A percentile compares a stretch with the other conserved stretches of the same genome.
These are phyloP conservation scores for Lepus oiostolus DNA, from an alignment of 2,797 vertebrate species.

Conservation along the genomic window DNA sequence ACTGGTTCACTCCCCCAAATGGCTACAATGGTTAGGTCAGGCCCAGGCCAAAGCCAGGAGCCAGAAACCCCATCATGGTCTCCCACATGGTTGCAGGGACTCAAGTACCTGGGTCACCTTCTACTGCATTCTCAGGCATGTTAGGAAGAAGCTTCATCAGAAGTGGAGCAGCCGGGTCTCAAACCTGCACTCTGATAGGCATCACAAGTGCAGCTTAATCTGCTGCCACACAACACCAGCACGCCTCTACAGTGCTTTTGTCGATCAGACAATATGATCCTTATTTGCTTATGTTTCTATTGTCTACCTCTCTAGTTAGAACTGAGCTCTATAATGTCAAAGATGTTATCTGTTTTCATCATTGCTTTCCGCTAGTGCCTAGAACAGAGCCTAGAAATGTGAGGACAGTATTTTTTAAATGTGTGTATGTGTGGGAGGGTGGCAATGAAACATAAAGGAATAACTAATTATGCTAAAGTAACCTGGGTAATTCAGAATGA, in stretches of 20 bases:
- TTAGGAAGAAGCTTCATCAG: too few relatives aligned
- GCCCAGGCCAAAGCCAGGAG: too few relatives aligned
- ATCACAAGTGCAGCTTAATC: too few relatives aligned
- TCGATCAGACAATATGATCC: neutral
- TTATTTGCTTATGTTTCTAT: conserved; percentile 5
- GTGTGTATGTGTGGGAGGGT: neutral
- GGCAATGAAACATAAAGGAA: conserved; percentile 14
- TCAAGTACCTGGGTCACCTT: too few relatives aligned
- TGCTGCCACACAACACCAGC: too few relatives aligned
- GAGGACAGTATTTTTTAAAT: neutral
- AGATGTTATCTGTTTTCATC: neutral
- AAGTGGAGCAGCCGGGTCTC: too few relatives aligned
- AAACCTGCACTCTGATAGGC: too few relatives aligned
- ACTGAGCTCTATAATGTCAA: neutral
- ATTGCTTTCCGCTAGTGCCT: neutral
- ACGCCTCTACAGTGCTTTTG: neutral
- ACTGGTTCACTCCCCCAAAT: too few relatives aligned
- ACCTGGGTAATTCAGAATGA: conserved; percentile 42
- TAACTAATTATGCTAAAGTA: conserved; percentile 30
- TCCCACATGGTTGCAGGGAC: too few relatives aligned
- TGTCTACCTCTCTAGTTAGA: conserved; percentile 17
- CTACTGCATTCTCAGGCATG: too few relatives aligned
- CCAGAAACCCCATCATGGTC: too few relatives aligned
- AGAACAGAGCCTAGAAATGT: neutral
- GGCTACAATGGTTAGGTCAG: too few relatives aligned